These are phyloP conservation scores for Ancistrus triradiatus DNA, from an alignment of 2,113 vertebrate genomes.

Conservation along the genomic window DNA sequence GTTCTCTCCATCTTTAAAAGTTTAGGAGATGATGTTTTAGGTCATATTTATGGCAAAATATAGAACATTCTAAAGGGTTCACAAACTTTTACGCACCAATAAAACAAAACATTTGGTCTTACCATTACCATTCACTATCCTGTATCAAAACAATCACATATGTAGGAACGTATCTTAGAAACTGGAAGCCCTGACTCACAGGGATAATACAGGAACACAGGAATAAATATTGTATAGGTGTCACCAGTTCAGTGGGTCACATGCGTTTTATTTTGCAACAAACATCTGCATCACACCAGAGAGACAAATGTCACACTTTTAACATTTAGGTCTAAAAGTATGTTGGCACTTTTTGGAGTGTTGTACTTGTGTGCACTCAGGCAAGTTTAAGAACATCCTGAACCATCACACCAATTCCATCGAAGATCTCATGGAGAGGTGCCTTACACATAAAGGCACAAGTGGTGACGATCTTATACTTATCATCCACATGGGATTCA, in stretches of 20 bases:
- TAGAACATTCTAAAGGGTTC: too few relatives aligned
- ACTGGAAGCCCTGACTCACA: neutral
- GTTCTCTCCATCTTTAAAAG: too few relatives aligned
- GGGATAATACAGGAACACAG: neutral
- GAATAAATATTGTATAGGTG: neutral
- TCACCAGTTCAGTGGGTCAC: neutral
- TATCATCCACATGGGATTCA: slow-evolving; percentile 69
- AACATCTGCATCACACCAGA: neutral
- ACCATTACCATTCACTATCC: too few relatives aligned
- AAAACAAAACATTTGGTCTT: too few relatives aligned
- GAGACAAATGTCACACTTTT: neutral
- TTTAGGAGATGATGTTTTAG: too few relatives aligned
- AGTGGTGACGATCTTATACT: slow-evolving; percentile 73
- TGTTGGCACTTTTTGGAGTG: too few relatives aligned
- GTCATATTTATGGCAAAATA: too few relatives aligned
- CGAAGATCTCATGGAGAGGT: slow-evolving; percentile 71
- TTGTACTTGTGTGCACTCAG: too few relatives aligned
- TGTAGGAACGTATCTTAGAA: neutral
- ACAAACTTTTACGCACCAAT: too few relatives aligned
- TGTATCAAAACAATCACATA: neutral
- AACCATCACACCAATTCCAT: slow-evolving; percentile 71
- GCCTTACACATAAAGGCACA: slow-evolving; percentile 76
- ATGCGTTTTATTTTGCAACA: neutral
- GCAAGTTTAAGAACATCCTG: slow-evolving; percentile 67
- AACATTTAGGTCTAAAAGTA: too few relatives aligned